Conservation (phyloP, 2,888 invertebrate genomes). For the Drepanosiphum platanoidis region DNA sequence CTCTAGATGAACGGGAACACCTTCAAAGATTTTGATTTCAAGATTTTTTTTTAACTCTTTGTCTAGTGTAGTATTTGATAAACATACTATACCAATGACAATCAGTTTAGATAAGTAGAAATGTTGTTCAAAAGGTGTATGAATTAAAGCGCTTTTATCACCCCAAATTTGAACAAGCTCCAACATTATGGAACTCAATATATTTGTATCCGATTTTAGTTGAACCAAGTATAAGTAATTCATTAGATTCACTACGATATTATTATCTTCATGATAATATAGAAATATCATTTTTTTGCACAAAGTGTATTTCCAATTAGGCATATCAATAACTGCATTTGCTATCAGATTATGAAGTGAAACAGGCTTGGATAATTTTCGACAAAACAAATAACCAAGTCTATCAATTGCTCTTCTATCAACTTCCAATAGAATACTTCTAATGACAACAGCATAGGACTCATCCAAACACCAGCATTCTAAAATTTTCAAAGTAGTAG, state of each 20-base stretch:
- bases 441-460: slow-evolving; percentile 66
- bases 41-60: slow-evolving; percentile 64
- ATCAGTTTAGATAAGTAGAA: slow-evolving; percentile 77
- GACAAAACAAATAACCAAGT: slow-evolving; percentile 72
- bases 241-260: slow-evolving; percentile 73
- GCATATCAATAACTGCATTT: slow-evolving; percentile 69
- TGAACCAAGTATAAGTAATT: slow-evolving; percentile 71
- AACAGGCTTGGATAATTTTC: slow-evolving; percentile 67
- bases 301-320: slow-evolving; percentile 77
- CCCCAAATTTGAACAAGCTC: slow-evolving; percentile 77
- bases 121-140: slow-evolving; percentile 76
- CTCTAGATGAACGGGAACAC: slow-evolving; percentile 72
- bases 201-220: slow-evolving; percentile 66
- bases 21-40: slow-evolving; percentile 60
- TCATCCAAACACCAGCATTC: slow-evolving; percentile 69
- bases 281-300: slow-evolving; percentile 73
- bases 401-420: slow-evolving; percentile 73
- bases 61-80: slow-evolving; percentile 64
- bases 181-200: slow-evolving; percentile 69
- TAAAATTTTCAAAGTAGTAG: slow-evolving; percentile 69
- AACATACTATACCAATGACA: slow-evolving; percentile 69
- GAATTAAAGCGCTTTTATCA: slow-evolving; percentile 73
- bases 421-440: slow-evolving; percentile 71
- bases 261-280: slow-evolving; percentile 69
- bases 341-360: slow-evolving; percentile 71